Conservation (phyloP, 2,113 vertebrate species). For the Pseudopipra pipra region DNA sequence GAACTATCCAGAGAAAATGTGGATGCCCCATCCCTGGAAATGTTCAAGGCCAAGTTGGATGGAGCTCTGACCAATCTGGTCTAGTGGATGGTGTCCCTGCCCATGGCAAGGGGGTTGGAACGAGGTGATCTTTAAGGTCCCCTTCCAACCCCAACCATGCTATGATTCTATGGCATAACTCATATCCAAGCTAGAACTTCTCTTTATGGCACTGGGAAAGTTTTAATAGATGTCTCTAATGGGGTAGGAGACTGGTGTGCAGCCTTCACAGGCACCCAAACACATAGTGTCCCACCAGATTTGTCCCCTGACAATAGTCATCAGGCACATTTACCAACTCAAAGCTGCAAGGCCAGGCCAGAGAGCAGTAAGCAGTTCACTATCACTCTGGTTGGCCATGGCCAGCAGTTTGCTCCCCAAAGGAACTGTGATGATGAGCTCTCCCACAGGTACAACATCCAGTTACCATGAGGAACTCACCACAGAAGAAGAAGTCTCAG, state of each 20-base stretch:
- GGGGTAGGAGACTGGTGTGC: not conserved
- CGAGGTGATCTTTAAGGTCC: not conserved
- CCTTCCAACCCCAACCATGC: not conserved
- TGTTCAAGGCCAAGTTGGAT: not conserved
- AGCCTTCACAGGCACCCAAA: not conserved
- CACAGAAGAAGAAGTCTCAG: not conserved
- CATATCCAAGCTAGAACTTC: not conserved
- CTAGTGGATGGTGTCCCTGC: not conserved
- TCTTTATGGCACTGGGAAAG: not conserved
- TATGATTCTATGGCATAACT: not conserved
- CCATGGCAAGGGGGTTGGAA: fast-evolving
- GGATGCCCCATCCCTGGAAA: not conserved
- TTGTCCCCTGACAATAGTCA: not conserved
- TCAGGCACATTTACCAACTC: not conserved
- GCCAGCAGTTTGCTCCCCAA: not conserved
- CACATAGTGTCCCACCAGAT: not conserved
- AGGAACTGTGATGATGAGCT: not conserved
- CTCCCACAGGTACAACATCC: not conserved
- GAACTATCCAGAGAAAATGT: not conserved
- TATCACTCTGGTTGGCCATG: not conserved
- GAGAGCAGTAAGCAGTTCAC: not conserved
- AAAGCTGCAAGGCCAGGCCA: not conserved
- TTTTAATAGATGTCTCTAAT: not conserved
- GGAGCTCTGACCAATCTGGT: not conserved
- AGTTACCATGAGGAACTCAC: not conserved